phyloP scores from a whole-genome alignment of 1,140 invertebrate species.

The Drosophila sulfurigaster region DNA sequence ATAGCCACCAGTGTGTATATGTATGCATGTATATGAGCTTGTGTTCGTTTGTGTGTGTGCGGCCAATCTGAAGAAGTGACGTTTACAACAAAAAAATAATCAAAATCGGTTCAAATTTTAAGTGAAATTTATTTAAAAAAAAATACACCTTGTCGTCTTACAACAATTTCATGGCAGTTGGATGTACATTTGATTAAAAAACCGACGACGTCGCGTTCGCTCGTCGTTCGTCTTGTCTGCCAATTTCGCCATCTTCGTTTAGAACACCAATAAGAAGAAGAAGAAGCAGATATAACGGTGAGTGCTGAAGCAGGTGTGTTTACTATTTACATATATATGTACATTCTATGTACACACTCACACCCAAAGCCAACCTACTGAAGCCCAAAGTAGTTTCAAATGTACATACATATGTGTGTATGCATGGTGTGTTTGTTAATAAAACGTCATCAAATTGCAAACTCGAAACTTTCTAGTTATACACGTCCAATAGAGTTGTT shows the following conservation, averaged over 20 bases:
- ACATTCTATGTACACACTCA: constrained; percentile 1
- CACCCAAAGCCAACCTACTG: constrained; percentile 2
- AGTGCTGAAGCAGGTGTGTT: constrained; percentile 46
- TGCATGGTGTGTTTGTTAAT: constrained; percentile 4
- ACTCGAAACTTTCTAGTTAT: constrained; percentile 45
- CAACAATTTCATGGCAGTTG: constrained; percentile 40
- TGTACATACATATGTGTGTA: neutral
- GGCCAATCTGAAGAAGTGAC: constrained; percentile 53
- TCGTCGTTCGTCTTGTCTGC: constrained; percentile 29
- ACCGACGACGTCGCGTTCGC: constrained; percentile 49
- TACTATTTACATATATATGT: constrained; percentile 36
- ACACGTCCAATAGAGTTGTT: constrained; percentile 5
- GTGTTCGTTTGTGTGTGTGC: constrained; percentile 46
- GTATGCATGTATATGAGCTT: constrained; percentile 32
- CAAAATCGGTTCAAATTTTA: constrained; percentile 57
- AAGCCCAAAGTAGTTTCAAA: constrained; percentile 9
- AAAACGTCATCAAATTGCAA: constrained; percentile 46
- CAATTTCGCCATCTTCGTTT: constrained; percentile 41
- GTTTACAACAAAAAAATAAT: constrained; percentile 60
- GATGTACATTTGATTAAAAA: constrained; percentile 43
- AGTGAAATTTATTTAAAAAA: constrained; percentile 56
- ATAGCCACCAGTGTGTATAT: constrained; percentile 40
- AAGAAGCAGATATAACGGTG: constrained; percentile 36
- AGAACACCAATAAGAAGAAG: constrained; percentile 49
- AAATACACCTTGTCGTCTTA: constrained; percentile 24